Evolutionary conservation across 2,797 vertebrate species (phyloP), one percentile per base, ranked within the genome.

Genomic region (Phrynocephalus vlangalii): DNA sequence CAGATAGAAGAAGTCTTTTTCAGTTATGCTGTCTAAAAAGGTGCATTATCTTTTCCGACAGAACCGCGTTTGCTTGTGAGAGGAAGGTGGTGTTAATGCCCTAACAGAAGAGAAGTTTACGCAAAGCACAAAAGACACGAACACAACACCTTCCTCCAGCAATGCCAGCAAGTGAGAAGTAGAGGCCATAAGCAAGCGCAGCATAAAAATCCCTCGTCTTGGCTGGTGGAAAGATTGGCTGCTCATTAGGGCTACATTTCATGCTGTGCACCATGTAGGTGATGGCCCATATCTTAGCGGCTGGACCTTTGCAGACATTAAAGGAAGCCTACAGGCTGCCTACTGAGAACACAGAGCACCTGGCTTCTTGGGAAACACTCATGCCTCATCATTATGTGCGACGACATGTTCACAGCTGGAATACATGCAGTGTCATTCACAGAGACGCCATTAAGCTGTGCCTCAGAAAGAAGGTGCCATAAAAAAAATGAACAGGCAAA

Each of bases 111-210:
- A 93, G 92, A 83, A 95, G 93, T 80, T 92, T 90, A 94, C 89
- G 91, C 92, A 94, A 92, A 91, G 91, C 89, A 96, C 86, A 95
- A 96, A 79, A 94, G 91, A 89, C 89, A 79, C 89, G 71, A 94
- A 87, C 90, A 95, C 89, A 96, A 94, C 89, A 93, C 93, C 94
- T 92, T 94, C 91, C 93, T 95, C 94, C 92, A 94, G 95, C 91
- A 95, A 93, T 77, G 87, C 81, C 79, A 94, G 94, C 91, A 92
- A 94, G 93, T 90, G 93, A 93, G 93, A 92, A 91, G 93, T 86
- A 92, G 56, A 92, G 93, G 90, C 91, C 92, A 95, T 95, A 95
- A 96, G 95, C 93, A 96, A 94, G 92, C 76, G 89, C 88, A 92
- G 93, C 84, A 95, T 92, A 94, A 94, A 95, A 95, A 94, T 91